Evolutionary conservation across 2,888 invertebrate species (phyloP).

Genomic region (Beris morrisii): DNA sequence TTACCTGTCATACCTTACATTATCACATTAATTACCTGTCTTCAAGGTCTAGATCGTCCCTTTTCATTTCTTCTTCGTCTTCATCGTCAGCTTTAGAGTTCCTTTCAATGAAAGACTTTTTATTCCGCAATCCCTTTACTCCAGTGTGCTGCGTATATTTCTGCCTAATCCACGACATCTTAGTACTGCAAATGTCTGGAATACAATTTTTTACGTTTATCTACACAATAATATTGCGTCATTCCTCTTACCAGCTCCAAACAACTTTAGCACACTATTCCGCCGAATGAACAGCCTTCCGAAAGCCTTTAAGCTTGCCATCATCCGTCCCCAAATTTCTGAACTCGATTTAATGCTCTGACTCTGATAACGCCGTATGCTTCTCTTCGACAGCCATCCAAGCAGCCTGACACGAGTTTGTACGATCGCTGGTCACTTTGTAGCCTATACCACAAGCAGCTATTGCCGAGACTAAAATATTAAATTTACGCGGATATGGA

Average conservation of each 20-base stretch:
- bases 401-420: constrained; percentile 56
- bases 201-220: background rate
- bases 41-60: constrained; percentile 41
- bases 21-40: constrained; percentile 45
- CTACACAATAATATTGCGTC: background rate
- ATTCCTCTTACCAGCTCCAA: constrained; percentile 1
- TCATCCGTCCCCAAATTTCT: background rate
- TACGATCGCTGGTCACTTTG: constrained; percentile 52
- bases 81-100: constrained; percentile 32
- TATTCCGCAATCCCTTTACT: constrained; percentile 51
- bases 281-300: background rate
- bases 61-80: constrained; percentile 36
- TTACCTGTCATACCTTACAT: too few relatives aligned
- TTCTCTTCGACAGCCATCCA: constrained; percentile 58
- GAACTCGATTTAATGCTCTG: constrained; percentile 45
- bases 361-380: constrained; percentile 54
- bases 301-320: constrained; percentile 6
- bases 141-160: constrained; percentile 52
- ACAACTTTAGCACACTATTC: background rate
- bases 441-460: constrained; percentile 52
- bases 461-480: constrained; percentile 52
- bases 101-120: constrained; percentile 42
- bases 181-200: background rate
- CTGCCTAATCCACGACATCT: constrained; percentile 34
- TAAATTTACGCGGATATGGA: constrained; percentile 50